A percentile compares a stretch with the other conserved stretches of the same genome.
Conservation (phyloP, 1,140 invertebrate species). For the Meloidogyne chitwoodi region DNA sequence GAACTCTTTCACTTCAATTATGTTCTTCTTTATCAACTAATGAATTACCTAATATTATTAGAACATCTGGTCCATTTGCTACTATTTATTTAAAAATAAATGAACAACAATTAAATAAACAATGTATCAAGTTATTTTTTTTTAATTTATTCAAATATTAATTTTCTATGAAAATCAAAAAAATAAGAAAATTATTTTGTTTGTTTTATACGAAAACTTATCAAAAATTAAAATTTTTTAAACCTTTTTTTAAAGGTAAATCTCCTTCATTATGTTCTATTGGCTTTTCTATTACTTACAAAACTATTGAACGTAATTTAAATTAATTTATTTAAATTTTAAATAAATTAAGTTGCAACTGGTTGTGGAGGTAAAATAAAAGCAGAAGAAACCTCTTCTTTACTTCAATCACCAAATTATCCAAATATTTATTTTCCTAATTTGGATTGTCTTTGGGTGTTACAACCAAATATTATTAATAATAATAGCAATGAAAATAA, state of each 20-base stretch:
- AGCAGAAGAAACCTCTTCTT: conserved; percentile 30
- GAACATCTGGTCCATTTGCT: conserved; percentile 27
- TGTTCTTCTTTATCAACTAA: conserved; percentile 3
- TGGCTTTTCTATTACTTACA: conserved; percentile 59
- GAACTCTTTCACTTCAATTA: conserved; percentile 18
- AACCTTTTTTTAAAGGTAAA: not conserved
- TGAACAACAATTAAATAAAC: not conserved
- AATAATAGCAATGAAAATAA: not conserved
- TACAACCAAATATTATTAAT: conserved; percentile 30
- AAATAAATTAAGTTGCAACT: conserved; percentile 58
- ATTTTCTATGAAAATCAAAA: too few relatives aligned
- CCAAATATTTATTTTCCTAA: conserved; percentile 52
- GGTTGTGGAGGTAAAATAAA: conserved; percentile 43
- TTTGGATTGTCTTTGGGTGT: conserved; percentile 61
- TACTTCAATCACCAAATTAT: conserved; percentile 55
- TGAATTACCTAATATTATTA: conserved; percentile 5
- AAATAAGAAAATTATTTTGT: too few relatives aligned
- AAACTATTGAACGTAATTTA: conserved; percentile 59
- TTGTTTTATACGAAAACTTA: too few relatives aligned
- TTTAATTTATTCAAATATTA: too few relatives aligned
- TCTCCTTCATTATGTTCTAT: conserved; percentile 8
- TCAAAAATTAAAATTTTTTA: too few relatives aligned
- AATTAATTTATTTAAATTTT: not conserved
- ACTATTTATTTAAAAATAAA: conserved; percentile 24
- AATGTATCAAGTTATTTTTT: not conserved